Evolutionary conservation across 2,888 invertebrate species (phyloP).

Genomic region (Parnassius orleans): DNA sequence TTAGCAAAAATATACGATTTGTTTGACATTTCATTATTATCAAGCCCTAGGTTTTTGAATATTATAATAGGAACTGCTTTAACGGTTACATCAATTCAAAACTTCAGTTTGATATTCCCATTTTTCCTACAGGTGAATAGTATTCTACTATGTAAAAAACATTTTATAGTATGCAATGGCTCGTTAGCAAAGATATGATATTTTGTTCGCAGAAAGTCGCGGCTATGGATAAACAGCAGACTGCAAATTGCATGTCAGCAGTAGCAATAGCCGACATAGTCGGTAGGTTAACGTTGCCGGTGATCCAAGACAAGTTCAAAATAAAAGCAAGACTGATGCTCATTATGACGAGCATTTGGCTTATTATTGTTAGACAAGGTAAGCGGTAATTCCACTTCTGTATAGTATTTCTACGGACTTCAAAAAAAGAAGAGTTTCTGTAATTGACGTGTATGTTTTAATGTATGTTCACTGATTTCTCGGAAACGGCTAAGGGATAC

Average conservation of each 20-base stretch:
- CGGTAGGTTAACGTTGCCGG: conserved; percentile 83
- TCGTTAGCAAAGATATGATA: background rate
- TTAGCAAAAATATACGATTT: conserved; percentile 63
- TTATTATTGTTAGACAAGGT: conserved; percentile 82
- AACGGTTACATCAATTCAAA: conserved; percentile 84
- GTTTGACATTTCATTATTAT: conserved; percentile 83
- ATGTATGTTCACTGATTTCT: too few relatives aligned
- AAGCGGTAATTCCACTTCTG: conserved; percentile 40
- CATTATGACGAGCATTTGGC: conserved; percentile 80
- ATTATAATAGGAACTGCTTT: conserved; percentile 84
- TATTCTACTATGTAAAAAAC: too few relatives aligned
- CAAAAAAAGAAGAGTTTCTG: too few relatives aligned
- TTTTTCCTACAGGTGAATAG: conserved; percentile 81
- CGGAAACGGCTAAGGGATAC: too few relatives aligned
- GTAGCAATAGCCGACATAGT: conserved; percentile 84
- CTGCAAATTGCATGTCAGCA: conserved; percentile 86
- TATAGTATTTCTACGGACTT: too few relatives aligned
- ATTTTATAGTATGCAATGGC: too few relatives aligned
- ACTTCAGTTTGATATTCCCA: conserved; percentile 86
- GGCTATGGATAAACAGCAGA: conserved; percentile 68
- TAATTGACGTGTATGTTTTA: too few relatives aligned
- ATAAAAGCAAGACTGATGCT: conserved; percentile 83
- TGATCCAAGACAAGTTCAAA: conserved; percentile 81
- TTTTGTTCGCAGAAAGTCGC: conserved; percentile 59
- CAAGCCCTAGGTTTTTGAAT: conserved; percentile 83